Base-by-base conservation (phyloP, 2,797 vertebrate species). In the Pachyuromys duprasi region DNA sequence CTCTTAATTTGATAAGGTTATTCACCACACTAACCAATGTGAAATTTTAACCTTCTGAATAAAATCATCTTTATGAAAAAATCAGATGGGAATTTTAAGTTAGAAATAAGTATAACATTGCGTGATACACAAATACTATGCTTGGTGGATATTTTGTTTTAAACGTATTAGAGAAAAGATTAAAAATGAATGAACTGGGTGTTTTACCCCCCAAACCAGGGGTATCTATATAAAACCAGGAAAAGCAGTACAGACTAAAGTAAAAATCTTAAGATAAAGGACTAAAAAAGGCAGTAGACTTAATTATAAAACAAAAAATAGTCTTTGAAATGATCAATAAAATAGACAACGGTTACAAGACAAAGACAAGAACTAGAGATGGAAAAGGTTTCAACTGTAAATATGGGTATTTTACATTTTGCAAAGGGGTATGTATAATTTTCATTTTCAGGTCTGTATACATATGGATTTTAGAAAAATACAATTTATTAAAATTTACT, bases 271-370 rank as follows among this genome's bases (percentile, higher is more conserved):
- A 63, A 93, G 65, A 88, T 79, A 67, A 69, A 76, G 80, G 18
- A 69, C 39, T 74, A 8, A 28, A 79, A 94, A 75, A 84, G 75
- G 24, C 49, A 63, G 17, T 53, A 86, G 89, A 87, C 65, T 89
- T 88, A n/a, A 57, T 90, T 42, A 81, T 83, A 91, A 83, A 55
- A 57, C 26, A 84, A 92, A 90, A 91, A 75, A 80, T 90, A 84
- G 86, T 63, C 78, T 94, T 86, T 74, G 74, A 93, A 80, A 91
- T 89, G 49, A 89, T 28, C 63, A 28, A 87, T 83, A 74, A 93
- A 91, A 83, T 75, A 18, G 22, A 81, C 11, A 82, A 74, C 45
- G 63, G 14, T 82, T 49, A 24, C 62, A 60, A 89, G 80, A 86
- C 33, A 84, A 60, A 36, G 24, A 67, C 42, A 72, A 49, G 33